These are phyloP conservation scores for Mastacembelus armatus DNA, from an alignment of 2,797 vertebrate species.

Conservation along the genomic window DNA sequence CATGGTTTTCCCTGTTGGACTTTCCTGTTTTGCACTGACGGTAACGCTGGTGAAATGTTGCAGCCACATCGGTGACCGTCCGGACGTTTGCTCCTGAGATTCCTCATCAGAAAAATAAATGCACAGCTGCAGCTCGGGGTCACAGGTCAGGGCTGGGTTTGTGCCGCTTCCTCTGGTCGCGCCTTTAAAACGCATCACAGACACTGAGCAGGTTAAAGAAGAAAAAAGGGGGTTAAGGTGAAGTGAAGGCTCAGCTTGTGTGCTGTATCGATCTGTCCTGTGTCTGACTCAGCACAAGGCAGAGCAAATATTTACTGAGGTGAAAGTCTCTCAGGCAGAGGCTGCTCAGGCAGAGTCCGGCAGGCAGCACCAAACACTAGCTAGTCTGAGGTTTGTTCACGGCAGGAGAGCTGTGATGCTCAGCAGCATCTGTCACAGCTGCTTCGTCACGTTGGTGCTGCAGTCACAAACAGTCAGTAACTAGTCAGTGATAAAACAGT, in stretches of 20 bases:
- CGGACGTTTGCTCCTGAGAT: not conserved
- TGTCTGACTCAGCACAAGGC: constrained; percentile 21
- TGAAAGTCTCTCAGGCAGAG: constrained; percentile 53
- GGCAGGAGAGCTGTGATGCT: too few relatives aligned
- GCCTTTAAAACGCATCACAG: not conserved
- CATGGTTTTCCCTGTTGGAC: not conserved
- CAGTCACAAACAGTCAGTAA: too few relatives aligned
- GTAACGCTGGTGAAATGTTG: not conserved
- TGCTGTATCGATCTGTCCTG: constrained; percentile 17
- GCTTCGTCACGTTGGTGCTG: too few relatives aligned
- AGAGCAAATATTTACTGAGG: constrained; percentile 60
- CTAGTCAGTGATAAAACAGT: too few relatives aligned
- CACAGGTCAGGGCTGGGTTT: not conserved
- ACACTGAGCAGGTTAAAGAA: not conserved
- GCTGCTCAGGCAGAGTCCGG: too few relatives aligned
- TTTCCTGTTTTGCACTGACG: not conserved
- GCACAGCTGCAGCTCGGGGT: not conserved
- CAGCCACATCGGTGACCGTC: not conserved
- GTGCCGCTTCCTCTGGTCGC: not conserved
- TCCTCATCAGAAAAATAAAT: not conserved
- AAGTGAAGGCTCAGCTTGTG: not conserved
- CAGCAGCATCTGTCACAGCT: too few relatives aligned
- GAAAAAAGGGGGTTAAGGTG: not conserved
- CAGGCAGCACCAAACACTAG: too few relatives aligned
- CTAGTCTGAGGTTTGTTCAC: too few relatives aligned